A percentile compares a stretch with the other conserved stretches of the same genome.
phyloP scores from a whole-genome alignment of 2,888 invertebrate genomes.

The Emmelina monodactyla region DNA sequence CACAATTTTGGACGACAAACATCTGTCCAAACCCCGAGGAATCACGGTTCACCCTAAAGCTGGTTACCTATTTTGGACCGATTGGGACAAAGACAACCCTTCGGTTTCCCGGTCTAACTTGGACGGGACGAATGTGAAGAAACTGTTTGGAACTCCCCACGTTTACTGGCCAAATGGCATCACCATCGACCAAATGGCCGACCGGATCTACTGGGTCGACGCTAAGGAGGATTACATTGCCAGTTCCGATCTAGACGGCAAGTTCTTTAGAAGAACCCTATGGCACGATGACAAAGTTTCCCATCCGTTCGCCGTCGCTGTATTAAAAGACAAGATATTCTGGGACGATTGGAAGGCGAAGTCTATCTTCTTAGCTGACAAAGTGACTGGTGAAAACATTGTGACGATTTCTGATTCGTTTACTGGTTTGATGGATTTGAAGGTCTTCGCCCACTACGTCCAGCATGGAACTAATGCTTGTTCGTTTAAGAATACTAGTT shows the following conservation, averaged over 20 bases:
- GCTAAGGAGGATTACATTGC: constrained; percentile 84
- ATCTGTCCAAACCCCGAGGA: constrained; percentile 77
- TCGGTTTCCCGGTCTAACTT: constrained; percentile 81
- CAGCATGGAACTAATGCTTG: constrained; percentile 81
- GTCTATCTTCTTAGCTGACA: constrained; percentile 81
- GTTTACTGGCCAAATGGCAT: constrained; percentile 90
- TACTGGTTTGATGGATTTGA: constrained; percentile 82
- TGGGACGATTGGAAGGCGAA: constrained; percentile 91
- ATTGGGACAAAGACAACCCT: constrained; percentile 82
- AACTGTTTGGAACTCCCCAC: constrained; percentile 69
- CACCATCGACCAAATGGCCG: constrained; percentile 82
- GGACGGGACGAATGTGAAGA: constrained; percentile 75
- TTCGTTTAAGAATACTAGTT: constrained; percentile 63
- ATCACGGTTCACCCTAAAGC: constrained; percentile 84
- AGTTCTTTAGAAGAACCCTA: constrained; percentile 71
- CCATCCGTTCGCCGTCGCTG: constrained; percentile 87
- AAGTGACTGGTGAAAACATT: constrained; percentile 73
- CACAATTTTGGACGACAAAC: constrained; percentile 73
- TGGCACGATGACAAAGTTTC: constrained; percentile 71
- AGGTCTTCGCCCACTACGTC: constrained; percentile 76
- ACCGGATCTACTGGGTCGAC: constrained; percentile 88
- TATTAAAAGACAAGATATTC: constrained; percentile 85
- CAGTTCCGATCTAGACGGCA: constrained; percentile 76
- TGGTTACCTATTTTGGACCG: constrained; percentile 86
- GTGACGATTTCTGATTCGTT: constrained; percentile 68